phyloP scores from a whole-genome alignment of 92 coral and sea anemone species.

The Palythoa grandiflora region DNA sequence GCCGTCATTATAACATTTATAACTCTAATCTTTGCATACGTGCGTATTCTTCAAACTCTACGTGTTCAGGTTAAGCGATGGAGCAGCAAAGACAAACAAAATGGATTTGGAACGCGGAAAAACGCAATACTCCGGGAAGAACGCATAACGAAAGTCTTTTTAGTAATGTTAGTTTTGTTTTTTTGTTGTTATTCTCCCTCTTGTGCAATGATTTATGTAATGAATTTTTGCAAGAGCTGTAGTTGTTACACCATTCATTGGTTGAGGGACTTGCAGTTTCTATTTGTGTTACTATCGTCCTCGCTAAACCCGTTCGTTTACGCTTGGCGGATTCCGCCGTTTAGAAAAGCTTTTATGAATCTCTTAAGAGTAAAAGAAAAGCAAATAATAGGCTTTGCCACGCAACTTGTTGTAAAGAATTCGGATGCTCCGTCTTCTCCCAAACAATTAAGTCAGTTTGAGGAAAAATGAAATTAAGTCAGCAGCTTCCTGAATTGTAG shows the following conservation, averaged over 20 bases:
- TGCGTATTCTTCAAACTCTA: constrained; percentile 58
- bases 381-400: too few relatives aligned
- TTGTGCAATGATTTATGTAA: constrained; percentile 66
- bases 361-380: background rate
- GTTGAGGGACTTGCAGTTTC: constrained; percentile 75
- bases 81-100: constrained; percentile 38
- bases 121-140: constrained; percentile 59
- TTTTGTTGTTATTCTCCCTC: constrained; percentile 78
- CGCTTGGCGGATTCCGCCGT: constrained; percentile 81
- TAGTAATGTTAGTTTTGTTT: constrained; percentile 73
- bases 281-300: constrained; percentile 67
- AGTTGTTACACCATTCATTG: constrained; percentile 71
- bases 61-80: constrained; percentile 52
- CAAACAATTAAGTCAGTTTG: background rate
- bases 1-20: constrained; percentile 66
- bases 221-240: constrained; percentile 73
- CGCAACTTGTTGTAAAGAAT: background rate
- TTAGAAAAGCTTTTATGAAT: constrained; percentile 62
- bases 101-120: constrained; percentile 23
- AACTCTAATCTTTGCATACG: constrained; percentile 71
- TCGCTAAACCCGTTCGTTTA: constrained; percentile 78
- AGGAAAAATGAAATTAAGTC: background rate
- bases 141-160: constrained; percentile 68
- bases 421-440: background rate
- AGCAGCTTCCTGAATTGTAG: background rate